Evolutionary conservation across 2,888 invertebrate genomes (phyloP).

Genomic region (Eupithecia dodoneata): DNA sequence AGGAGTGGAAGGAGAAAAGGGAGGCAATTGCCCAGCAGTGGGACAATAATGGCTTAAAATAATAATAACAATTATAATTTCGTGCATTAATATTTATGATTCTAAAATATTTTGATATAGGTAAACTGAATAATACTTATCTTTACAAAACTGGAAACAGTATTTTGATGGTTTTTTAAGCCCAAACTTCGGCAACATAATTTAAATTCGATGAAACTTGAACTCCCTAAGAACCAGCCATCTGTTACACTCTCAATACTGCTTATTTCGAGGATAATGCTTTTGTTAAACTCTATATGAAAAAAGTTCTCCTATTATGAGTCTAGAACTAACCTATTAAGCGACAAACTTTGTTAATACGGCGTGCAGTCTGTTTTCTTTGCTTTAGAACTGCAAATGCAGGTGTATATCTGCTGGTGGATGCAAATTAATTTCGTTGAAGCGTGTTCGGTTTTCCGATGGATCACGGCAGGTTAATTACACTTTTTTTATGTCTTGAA

Average conservation of each 20-base stretch:
- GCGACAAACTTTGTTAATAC: constrained; percentile 28
- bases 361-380: constrained; percentile 23
- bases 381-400: constrained; percentile 25
- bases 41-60: too few species aligned
- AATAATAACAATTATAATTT: too few species aligned
- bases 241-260: constrained; percentile 22
- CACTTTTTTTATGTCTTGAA: constrained; percentile 24
- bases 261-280: constrained; percentile 1
- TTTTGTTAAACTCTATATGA: constrained; percentile 51
- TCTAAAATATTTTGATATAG: too few species aligned
- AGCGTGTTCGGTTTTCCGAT: constrained; percentile 25
- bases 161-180: not conserved
- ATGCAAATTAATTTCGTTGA: constrained; percentile 32
- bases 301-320: constrained; percentile 54
- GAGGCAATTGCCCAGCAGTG: too few species aligned
- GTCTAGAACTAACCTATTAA: constrained; percentile 21
- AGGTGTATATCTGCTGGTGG: constrained; percentile 21
- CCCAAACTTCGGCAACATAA: not conserved
- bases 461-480: constrained; percentile 29
- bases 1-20: too few species aligned
- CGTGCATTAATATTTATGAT: too few species aligned
- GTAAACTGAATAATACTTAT: too few species aligned
- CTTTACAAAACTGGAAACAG: too few species aligned
- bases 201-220: constrained; percentile 4
- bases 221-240: constrained; percentile 23